A percentile compares a stretch with the other conserved stretches of the same genome.
Evolutionary conservation across 35 echinoderm and acorn worm genomes (phyloP).

Genomic region (Nesometra sesokonis): DNA sequence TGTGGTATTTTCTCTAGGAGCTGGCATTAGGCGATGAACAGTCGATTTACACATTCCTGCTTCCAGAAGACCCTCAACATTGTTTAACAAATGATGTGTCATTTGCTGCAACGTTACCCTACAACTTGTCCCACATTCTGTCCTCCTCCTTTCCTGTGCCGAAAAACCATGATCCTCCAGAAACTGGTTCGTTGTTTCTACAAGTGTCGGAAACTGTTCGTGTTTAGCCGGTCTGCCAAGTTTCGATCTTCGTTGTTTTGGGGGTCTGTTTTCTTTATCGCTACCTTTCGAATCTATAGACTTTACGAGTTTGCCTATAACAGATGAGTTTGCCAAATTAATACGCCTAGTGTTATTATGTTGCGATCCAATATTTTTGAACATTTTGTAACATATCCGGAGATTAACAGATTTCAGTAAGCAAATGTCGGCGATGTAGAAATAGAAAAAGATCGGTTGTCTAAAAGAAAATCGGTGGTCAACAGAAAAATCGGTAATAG

Average conservation of each 20-base stretch:
- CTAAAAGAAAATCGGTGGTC: too few species aligned
- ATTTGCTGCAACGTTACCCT: neutral
- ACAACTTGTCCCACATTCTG: neutral
- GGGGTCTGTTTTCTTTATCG: neutral
- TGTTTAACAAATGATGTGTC: neutral
- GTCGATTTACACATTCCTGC: neutral
- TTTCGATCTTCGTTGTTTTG: neutral
- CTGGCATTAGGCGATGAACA: neutral
- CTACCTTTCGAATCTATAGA: too few species aligned
- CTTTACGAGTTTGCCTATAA: too few species aligned
- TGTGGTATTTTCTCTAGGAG: neutral
- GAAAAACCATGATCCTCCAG: neutral
- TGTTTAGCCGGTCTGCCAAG: constrained; percentile 5
- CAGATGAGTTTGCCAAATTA: too few species aligned
- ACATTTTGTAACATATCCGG: too few species aligned
- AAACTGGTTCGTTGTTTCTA: neutral
- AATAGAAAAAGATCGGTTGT: too few species aligned
- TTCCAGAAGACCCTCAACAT: neutral
- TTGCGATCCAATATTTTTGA: too few species aligned
- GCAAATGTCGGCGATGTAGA: too few species aligned
- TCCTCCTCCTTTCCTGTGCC: neutral
- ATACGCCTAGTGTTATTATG: too few species aligned
- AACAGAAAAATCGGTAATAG: too few species aligned
- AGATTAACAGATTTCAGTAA: too few species aligned
- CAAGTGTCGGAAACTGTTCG: neutral